Evolutionary conservation across 1,140 invertebrate species (phyloP), one percentile per base, ranked within the genome.

Genomic region (Drosophila littoralis): DNA sequence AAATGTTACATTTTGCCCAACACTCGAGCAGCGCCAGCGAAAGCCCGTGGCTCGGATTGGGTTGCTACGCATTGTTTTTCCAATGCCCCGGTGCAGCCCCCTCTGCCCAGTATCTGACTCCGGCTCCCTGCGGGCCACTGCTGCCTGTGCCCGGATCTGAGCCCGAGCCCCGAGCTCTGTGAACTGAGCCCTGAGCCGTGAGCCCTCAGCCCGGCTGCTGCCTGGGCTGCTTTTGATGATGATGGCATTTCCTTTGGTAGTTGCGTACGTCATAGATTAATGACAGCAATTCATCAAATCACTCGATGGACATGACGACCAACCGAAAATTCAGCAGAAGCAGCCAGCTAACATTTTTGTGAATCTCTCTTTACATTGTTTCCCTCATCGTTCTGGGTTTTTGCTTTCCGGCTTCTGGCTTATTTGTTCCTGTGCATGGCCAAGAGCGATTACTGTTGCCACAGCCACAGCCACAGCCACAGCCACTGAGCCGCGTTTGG

Each of bases 201-300:
- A 54, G 59, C 54, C 35, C 54, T 52, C 69, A 70, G 58, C 79
- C 65, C 50, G 75, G 71, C 80, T 82, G 64, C 60, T 70, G 59
- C 54, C 57, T 79, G 88, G 68, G 86, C 68, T 90, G 88, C 83
- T 85, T 89, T 89, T 89, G 84, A 89, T 89, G 84, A 89, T 89
- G 84, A 89, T 90, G 86, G 86, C 84, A 91, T 91, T 91, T 91
- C 81, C 89, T 91, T 91, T 85, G 89, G 81, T 91, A 92, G 89
- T 92, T 86, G 91, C 81, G 90, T 92, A 92, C 90, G 91, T 92
- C 91, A 92, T 92, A 91, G 91, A 92, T 92, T 92, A 92, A 92
- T 92, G 91, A 80, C 90, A 86, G 91, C 91, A 84, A 92, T 92
- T 82, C 91, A 91, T 92, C 91, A 92, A 92, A 92, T 92, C 91